Evolutionary conservation across 2,797 vertebrate genomes (phyloP).

Genomic region (Huso huso): DNA sequence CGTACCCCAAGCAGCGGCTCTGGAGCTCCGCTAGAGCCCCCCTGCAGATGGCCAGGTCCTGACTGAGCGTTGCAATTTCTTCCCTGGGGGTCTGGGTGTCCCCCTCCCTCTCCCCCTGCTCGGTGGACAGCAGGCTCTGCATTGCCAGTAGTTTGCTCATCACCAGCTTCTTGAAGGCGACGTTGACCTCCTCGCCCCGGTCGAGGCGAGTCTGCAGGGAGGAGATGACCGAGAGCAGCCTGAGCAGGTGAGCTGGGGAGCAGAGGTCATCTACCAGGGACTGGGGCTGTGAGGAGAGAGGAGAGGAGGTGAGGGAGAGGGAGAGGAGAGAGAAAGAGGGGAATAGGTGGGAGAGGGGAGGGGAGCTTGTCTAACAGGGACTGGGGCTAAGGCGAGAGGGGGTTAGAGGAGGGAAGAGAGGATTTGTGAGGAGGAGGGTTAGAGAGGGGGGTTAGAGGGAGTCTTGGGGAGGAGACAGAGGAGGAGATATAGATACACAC

Average conservation of each 20-base stretch:
- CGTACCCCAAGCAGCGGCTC: constrained; percentile 11
- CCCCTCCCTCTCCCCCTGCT: not conserved
- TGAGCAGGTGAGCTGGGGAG: not conserved
- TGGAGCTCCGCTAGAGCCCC: constrained; percentile 11
- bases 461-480: too few species aligned
- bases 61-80: constrained; percentile 5
- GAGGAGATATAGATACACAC: too few species aligned
- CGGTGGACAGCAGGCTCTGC: not conserved
- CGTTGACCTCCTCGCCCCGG: too few species aligned
- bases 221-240: not conserved
- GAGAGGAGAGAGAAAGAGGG: too few species aligned
- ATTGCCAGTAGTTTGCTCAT: too few species aligned
- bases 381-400: too few species aligned
- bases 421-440: too few species aligned
- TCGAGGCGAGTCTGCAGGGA: not conserved
- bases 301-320: too few species aligned
- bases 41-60: constrained; percentile 9
- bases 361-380: not conserved
- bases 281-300: not conserved
- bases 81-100: constrained; percentile 9
- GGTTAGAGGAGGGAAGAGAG: too few species aligned
- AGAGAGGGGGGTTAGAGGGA: too few species aligned
- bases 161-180: too few species aligned
- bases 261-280: not conserved
- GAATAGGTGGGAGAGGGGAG: not conserved